These are phyloP conservation scores for Axinella damicornis DNA, from an alignment of 37 sponge, comb jelly and placozoan genomes.

Conservation along the genomic window DNA sequence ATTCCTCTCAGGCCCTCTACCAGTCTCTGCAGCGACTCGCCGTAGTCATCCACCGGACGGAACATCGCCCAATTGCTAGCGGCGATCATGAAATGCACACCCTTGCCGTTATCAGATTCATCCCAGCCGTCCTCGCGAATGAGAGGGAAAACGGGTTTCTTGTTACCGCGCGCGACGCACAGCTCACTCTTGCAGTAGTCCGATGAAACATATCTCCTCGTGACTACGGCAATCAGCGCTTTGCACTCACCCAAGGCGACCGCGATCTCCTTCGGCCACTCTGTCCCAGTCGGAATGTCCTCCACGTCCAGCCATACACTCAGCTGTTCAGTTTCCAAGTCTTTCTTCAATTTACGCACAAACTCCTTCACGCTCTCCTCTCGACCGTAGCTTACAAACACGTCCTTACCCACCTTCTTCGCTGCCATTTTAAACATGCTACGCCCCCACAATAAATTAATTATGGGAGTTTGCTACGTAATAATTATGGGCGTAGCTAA, in stretches of 20 bases:
- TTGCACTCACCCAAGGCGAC: background rate
- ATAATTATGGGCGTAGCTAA: too few relatives aligned
- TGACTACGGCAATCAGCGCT: constrained; percentile 53
- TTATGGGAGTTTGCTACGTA: too few relatives aligned
- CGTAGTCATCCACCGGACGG: constrained; percentile 55
- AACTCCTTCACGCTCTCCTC: constrained; percentile 19
- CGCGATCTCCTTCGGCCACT: background rate
- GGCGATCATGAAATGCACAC: constrained; percentile 54
- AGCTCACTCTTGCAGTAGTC: constrained; percentile 49
- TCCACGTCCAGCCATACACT: too few relatives aligned
- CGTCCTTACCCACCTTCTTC: too few relatives aligned
- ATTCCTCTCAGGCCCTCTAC: constrained; percentile 25
- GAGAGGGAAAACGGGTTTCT: constrained; percentile 55
- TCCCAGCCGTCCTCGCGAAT: constrained; percentile 46
- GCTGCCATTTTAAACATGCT: too few relatives aligned
- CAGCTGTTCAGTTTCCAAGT: too few relatives aligned
- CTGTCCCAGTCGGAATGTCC: too few relatives aligned
- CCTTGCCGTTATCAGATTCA: constrained; percentile 18
- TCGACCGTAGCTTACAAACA: constrained; percentile 21
- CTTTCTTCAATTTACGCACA: constrained; percentile 7
- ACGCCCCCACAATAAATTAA: too few relatives aligned
- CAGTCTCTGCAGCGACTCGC: constrained; percentile 28
- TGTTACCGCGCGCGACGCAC: constrained; percentile 47
- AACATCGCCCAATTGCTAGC: constrained; percentile 73
- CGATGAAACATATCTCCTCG: constrained; percentile 55